A percentile compares a stretch with the other conserved stretches of the same genome.
phyloP scores from a whole-genome alignment of 2,113 vertebrate genomes.

The Elgaria multicarinata region DNA sequence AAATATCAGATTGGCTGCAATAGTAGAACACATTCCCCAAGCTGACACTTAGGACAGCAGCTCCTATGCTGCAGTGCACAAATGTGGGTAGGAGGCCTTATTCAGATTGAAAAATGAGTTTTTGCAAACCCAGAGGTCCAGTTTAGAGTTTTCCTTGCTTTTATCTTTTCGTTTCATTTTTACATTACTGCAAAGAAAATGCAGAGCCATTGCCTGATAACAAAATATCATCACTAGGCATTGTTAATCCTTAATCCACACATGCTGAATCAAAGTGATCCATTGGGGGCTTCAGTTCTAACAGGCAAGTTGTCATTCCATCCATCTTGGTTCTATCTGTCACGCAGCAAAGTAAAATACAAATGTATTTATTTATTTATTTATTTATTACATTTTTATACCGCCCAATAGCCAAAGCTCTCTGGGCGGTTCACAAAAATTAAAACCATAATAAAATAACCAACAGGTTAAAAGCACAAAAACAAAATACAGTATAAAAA shows the following conservation, averaged over 20 bases:
- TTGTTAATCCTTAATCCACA: neutral
- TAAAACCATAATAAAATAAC: no score
- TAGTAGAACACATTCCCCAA: neutral
- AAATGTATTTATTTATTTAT: no score
- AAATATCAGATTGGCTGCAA: neutral
- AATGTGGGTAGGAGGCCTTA: neutral
- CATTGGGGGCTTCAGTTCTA: neutral
- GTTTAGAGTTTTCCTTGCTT: neutral
- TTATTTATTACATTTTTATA: no score
- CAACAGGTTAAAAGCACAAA: no score
- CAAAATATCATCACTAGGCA: neutral
- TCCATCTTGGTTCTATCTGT: constrained; percentile 1
- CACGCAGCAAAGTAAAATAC: neutral
- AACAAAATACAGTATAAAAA: no score
- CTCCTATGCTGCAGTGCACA: neutral
- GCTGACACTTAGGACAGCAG: neutral
- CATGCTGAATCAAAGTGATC: neutral
- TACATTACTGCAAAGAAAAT: neutral
- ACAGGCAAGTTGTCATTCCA: neutral
- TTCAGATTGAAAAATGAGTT: neutral
- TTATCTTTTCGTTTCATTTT: neutral
- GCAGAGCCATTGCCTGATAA: neutral
- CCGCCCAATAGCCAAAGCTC: no score
- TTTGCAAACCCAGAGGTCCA: neutral
- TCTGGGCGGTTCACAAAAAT: no score